Evolutionary conservation across 2,797 vertebrate species (phyloP).

Genomic region (Malacoraja senta): DNA sequence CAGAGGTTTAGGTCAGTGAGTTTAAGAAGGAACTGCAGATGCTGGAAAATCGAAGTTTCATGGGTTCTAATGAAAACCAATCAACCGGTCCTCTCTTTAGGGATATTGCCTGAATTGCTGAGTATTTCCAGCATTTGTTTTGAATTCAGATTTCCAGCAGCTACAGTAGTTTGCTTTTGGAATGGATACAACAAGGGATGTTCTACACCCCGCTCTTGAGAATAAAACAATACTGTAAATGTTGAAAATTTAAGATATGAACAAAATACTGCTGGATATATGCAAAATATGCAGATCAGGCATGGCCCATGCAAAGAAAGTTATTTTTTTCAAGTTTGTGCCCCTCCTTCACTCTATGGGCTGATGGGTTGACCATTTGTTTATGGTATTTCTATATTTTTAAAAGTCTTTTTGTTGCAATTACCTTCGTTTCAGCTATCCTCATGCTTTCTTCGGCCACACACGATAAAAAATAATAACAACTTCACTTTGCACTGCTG

Average conservation of each 20-base stretch:
- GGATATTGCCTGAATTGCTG: too few species aligned
- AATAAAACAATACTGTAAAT: not conserved
- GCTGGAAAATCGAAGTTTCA: too few species aligned
- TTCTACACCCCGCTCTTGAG: not conserved
- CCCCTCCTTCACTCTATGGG: not conserved
- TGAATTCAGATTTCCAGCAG: too few species aligned
- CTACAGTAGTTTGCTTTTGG: too few species aligned
- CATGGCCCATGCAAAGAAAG: not conserved
- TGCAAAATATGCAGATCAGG: not conserved
- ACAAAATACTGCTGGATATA: not conserved
- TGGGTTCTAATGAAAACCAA: too few species aligned
- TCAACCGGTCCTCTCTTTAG: too few species aligned
- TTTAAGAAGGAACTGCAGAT: too few species aligned
- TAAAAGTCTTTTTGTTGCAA: not conserved
- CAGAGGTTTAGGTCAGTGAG: too few species aligned
- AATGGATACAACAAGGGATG: not conserved
- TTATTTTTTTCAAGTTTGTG: not conserved
- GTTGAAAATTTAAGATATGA: not conserved
- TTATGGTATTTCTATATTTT: not conserved
- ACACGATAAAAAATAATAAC: not conserved
- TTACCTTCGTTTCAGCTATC: not conserved
- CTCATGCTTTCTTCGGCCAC: not conserved
- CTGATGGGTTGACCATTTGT: not conserved
- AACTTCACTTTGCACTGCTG: constrained; percentile 26
- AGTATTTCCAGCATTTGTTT: too few species aligned